Conservation (phyloP, 2,113 vertebrate genomes). For the Rafetus swinhoei region DNA sequence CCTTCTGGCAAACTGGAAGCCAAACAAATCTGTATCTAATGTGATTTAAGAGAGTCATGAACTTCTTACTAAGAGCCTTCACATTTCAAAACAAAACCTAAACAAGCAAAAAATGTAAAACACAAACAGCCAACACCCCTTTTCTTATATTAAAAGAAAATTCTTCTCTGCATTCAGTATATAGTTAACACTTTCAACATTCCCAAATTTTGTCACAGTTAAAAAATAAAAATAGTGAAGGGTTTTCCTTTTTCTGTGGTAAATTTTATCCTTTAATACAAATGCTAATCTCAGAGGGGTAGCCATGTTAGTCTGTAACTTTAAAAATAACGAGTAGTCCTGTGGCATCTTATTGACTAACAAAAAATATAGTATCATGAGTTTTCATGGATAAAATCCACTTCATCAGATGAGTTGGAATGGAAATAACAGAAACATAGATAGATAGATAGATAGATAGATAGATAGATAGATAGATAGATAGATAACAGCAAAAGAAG, state of each 20-base stretch:
- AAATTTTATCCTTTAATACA: conserved; percentile 37
- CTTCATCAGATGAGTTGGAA: no score
- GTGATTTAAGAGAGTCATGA: conserved; percentile 44
- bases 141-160: conserved; percentile 27
- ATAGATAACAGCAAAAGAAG: no score
- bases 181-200: neutral
- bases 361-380: no score
- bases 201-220: conserved; percentile 42
- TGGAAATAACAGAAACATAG: no score
- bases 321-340: no score
- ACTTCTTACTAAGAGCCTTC: conserved; percentile 47
- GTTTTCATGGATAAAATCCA: no score
- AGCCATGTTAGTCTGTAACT: no score
- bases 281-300: neutral
- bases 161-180: conserved; percentile 46
- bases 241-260: neutral
- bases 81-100: conserved; percentile 34
- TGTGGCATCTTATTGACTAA: no score
- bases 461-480: no score
- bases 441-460: no score
- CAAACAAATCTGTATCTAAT: conserved; percentile 67
- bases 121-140: neutral
- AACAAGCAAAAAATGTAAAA: neutral
- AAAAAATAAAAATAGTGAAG: neutral
- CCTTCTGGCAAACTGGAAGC: conserved; percentile 56